Percentiles rank a stretch among this genome's conserved stretches.
phyloP scores from a whole-genome alignment of 2,888 invertebrate genomes.

The Anodontia alba region DNA sequence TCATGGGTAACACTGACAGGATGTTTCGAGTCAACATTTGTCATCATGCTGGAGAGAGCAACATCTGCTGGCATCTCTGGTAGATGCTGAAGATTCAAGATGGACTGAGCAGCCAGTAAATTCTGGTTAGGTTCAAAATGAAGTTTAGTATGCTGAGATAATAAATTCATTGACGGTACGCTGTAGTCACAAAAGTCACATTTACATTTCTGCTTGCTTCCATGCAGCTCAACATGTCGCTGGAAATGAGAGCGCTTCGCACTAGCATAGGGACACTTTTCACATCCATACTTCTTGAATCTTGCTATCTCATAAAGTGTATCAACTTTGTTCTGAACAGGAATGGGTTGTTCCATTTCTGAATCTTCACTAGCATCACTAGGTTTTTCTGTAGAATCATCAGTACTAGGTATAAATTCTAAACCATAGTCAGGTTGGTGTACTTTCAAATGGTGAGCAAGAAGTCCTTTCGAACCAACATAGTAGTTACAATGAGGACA shows the following conservation, averaged over 20 bases:
- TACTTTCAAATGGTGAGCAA: slow-evolving; percentile 89
- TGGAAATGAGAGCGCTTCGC: slow-evolving; percentile 94
- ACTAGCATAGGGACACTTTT: slow-evolving; percentile 93
- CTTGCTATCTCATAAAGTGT: slow-evolving; percentile 89
- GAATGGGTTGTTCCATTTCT: slow-evolving; percentile 56
- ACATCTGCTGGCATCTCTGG: slow-evolving; percentile 86
- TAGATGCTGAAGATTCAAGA: slow-evolving; percentile 80
- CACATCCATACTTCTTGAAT: slow-evolving; percentile 88
- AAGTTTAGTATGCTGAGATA: slow-evolving; percentile 92
- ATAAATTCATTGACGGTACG: slow-evolving; percentile 94
- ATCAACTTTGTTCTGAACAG: slow-evolving; percentile 86
- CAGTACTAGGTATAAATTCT: slow-evolving; percentile 56
- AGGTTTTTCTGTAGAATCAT: slow-evolving; percentile 59
- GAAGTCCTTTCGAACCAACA: slow-evolving; percentile 90
- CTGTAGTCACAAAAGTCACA: slow-evolving; percentile 95
- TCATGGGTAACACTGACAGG: slow-evolving; percentile 79
- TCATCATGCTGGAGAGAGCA: slow-evolving; percentile 83
- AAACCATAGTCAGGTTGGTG: slow-evolving; percentile 86
- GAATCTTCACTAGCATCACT: slow-evolving; percentile 62
- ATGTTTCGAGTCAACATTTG: slow-evolving; percentile 73
- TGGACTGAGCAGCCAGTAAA: slow-evolving; percentile 81
- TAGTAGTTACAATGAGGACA: slow-evolving; percentile 93
- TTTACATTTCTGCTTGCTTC: slow-evolving; percentile 92
- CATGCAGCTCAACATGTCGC: slow-evolving; percentile 92
- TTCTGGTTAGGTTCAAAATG: slow-evolving; percentile 86